Percentiles rank a stretch among this genome's conserved stretches.
These are phyloP conservation scores for Discoglossus pictus DNA, from an alignment of 2,797 vertebrate species.

Conservation along the genomic window DNA sequence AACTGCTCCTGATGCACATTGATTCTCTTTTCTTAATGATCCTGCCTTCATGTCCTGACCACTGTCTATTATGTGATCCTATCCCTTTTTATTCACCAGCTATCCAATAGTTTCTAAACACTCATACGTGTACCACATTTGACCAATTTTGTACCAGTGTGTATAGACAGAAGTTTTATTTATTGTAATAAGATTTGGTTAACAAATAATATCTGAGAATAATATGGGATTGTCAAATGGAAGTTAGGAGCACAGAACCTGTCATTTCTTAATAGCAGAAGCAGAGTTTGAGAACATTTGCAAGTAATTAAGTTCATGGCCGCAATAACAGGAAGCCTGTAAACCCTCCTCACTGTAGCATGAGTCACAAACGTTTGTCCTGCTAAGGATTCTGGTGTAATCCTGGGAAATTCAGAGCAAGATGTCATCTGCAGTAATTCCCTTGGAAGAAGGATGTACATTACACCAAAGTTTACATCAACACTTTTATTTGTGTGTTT, in stretches of 20 bases:
- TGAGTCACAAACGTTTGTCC: constrained; percentile 37
- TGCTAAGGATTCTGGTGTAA: constrained; percentile 23
- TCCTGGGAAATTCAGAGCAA: constrained; percentile 22
- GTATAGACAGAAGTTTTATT: too few relatives aligned
- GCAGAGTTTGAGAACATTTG: constrained; percentile 24
- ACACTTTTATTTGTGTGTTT: neutral
- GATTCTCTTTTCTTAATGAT: too few relatives aligned
- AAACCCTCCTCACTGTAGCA: constrained; percentile 12
- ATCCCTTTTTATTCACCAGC: too few relatives aligned
- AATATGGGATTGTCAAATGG: too few relatives aligned
- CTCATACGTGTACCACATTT: too few relatives aligned
- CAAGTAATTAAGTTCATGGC: constrained; percentile 21
- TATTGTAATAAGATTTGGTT: too few relatives aligned
- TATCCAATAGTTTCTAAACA: too few relatives aligned
- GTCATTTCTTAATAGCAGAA: constrained; percentile 5
- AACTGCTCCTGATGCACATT: too few relatives aligned
- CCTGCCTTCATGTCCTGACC: too few relatives aligned
- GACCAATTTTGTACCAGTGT: too few relatives aligned
- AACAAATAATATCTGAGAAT: too few relatives aligned
- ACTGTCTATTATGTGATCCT: too few relatives aligned
- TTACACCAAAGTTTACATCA: neutral
- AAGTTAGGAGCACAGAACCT: neutral
- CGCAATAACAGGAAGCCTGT: constrained; percentile 35
- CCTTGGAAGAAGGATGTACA: constrained; percentile 19
- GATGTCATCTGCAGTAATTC: constrained; percentile 23